phyloP scores from a whole-genome alignment of 2,888 invertebrate species.

The Andrena dorsata region DNA sequence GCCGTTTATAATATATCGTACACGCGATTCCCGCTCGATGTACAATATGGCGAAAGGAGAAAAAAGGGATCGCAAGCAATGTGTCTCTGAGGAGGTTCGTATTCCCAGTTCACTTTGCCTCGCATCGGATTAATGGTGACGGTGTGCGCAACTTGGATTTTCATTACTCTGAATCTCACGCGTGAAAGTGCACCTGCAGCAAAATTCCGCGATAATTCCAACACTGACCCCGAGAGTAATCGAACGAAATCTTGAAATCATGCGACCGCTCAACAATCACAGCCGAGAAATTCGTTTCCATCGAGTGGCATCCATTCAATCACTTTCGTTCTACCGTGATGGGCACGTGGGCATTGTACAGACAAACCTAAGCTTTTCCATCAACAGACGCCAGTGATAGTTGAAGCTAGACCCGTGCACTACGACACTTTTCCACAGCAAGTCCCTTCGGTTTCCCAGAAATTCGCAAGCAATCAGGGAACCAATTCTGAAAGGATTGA shows the following conservation, averaged over 20 bases:
- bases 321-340: no score
- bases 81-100: slow-evolving; percentile 32
- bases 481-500: no score
- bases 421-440: no score
- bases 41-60: slow-evolving; percentile 18
- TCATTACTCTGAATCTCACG: slow-evolving; percentile 31
- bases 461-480: no score
- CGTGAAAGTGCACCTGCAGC: background rate
- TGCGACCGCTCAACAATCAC: background rate
- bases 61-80: slow-evolving; percentile 16
- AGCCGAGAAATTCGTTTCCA: background rate
- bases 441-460: no score
- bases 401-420: no score
- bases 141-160: slow-evolving; percentile 33
- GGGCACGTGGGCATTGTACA: no score
- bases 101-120: slow-evolving; percentile 45
- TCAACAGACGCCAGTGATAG: no score
- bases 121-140: slow-evolving; percentile 37
- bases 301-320: no score
- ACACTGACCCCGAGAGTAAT: slow-evolving; percentile 6
- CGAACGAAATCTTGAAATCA: slow-evolving; percentile 15
- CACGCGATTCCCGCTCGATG: background rate
- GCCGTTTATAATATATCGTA: slow-evolving; percentile 2
- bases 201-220: slow-evolving; percentile 7
- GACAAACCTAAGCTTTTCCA: no score